Conservation (phyloP, 1,140 invertebrate species). For the Drosophila truncata region DNA sequence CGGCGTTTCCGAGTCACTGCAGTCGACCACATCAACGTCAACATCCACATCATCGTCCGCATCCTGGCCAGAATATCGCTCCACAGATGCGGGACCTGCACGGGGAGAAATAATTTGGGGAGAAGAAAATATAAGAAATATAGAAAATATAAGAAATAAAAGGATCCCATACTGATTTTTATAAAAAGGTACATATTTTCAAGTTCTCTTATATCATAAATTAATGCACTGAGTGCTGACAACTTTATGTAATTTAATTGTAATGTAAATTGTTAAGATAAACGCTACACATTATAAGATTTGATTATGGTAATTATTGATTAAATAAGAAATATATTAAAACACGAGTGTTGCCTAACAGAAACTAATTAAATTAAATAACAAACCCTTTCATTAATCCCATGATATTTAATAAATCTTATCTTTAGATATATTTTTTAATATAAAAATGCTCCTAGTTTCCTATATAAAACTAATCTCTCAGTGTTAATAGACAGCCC, state of each 20-base stretch:
- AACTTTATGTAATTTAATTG: neutral
- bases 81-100: slow-evolving; percentile 81
- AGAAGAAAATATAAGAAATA: neutral
- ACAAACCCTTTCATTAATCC: neutral
- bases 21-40: slow-evolving; percentile 87
- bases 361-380: neutral
- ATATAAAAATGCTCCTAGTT: too few relatives aligned
- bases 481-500: slow-evolving; percentile 1
- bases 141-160: too few relatives aligned
- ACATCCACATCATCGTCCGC: slow-evolving; percentile 85
- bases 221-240: neutral
- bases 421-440: neutral
- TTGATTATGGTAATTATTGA: neutral
- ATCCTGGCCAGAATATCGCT: slow-evolving; percentile 76
- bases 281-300: neutral
- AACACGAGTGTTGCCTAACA: neutral
- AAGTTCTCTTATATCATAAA: too few relatives aligned
- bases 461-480: neutral
- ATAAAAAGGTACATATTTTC: too few relatives aligned
- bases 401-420: neutral
- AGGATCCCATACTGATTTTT: too few relatives aligned
- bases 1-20: slow-evolving; percentile 85
- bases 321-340: neutral
- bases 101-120: neutral
- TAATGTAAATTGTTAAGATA: neutral